Percentiles rank a stretch among this genome's conserved stretches.
Conservation (phyloP, 2,888 invertebrate genomes). For the Byasa hedistus region DNA sequence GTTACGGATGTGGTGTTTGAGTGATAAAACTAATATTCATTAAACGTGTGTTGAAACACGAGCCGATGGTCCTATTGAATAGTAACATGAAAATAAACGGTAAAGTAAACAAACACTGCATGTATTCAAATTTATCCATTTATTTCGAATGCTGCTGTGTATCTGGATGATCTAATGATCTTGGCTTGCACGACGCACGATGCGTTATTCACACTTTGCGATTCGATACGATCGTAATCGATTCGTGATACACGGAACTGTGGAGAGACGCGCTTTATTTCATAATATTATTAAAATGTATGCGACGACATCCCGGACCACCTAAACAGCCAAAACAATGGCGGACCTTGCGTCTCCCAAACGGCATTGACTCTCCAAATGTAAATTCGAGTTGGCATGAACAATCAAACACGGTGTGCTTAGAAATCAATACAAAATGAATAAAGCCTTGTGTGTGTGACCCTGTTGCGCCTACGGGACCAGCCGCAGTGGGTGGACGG, state of each 20-base stretch:
- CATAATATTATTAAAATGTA: constrained; percentile 65
- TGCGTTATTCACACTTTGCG: constrained; percentile 44
- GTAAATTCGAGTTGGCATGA: constrained; percentile 71
- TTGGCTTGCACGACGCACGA: constrained; percentile 75
- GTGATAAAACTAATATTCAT: constrained; percentile 49
- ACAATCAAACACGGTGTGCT: constrained; percentile 72
- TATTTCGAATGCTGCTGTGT: constrained; percentile 49
- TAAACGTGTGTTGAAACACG: constrained; percentile 55
- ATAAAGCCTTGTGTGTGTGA: constrained; percentile 73
- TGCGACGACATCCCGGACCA: constrained; percentile 63
- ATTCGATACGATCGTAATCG: constrained; percentile 46
- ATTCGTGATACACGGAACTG: constrained; percentile 37
- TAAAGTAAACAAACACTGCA: constrained; percentile 66
- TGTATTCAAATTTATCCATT: constrained; percentile 57
- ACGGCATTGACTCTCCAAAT: constrained; percentile 73
- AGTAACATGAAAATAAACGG: constrained; percentile 78
- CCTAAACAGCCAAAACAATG: constrained; percentile 74
- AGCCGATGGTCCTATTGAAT: constrained; percentile 77
- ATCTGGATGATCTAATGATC: constrained; percentile 65
- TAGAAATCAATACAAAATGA: constrained; percentile 64
- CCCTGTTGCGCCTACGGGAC: constrained; percentile 79
- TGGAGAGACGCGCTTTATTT: constrained; percentile 38
- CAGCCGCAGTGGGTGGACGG: constrained; percentile 77
- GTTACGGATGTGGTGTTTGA: constrained; percentile 56
- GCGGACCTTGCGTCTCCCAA: constrained; percentile 67